Percentiles rank a stretch among this genome's conserved stretches.
Conservation (phyloP, 2,113 vertebrate genomes). For the Dromiciops gliroides region DNA sequence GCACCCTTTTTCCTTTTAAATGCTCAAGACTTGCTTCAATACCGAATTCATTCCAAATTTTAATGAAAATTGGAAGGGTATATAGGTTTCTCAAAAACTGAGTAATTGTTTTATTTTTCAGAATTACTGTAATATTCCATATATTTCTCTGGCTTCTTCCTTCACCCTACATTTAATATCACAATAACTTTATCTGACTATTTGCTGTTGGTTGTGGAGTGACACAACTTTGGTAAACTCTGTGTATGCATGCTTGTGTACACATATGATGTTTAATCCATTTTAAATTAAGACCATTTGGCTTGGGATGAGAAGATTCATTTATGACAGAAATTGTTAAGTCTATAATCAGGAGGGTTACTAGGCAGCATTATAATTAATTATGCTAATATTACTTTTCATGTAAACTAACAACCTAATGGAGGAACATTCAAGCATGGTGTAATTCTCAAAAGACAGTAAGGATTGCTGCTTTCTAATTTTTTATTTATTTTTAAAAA, state of each 20-base stretch:
- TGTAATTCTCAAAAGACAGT: constrained; percentile 34
- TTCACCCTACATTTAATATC: not conserved
- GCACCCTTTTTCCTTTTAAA: not conserved
- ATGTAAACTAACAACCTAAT: constrained; percentile 52
- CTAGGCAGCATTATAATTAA: constrained; percentile 36
- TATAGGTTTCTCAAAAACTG: not conserved
- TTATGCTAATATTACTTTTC: constrained; percentile 46
- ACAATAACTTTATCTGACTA: not conserved
- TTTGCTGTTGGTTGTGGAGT: constrained; percentile 50
- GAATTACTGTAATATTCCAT: not conserved
- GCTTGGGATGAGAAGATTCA: constrained; percentile 42
- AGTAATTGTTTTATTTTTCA: not conserved
- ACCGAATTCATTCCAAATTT: not conserved
- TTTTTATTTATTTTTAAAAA: constrained; percentile 16
- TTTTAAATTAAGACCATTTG: constrained; percentile 57
- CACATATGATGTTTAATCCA: constrained; percentile 53
- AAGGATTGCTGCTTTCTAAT: constrained; percentile 28
- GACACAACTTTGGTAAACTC: constrained; percentile 24
- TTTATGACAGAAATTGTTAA: constrained; percentile 28
- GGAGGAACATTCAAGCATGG: constrained; percentile 29
- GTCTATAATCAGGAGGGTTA: constrained; percentile 19
- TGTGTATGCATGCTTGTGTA: constrained; percentile 28
- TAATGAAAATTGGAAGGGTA: not conserved
- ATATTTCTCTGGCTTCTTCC: not conserved
- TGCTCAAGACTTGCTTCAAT: not conserved